Evolutionary conservation across 2,797 vertebrate species (phyloP).

Genomic region (Hirundo rustica): DNA sequence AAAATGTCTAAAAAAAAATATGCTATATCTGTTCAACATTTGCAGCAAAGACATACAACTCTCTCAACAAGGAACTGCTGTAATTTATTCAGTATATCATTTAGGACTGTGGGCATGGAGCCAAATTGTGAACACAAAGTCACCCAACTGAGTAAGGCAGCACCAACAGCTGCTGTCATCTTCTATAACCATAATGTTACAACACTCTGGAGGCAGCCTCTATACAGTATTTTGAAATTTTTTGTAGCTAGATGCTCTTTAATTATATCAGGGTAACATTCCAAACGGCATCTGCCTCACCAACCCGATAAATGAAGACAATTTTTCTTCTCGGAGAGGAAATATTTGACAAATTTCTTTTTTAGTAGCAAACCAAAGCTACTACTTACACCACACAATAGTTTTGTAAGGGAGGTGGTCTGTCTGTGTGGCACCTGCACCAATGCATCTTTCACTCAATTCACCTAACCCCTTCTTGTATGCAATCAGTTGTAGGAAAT

Average conservation of each 20-base stretch:
- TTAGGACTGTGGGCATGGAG: neutral
- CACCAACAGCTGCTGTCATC: neutral
- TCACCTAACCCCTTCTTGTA: neutral
- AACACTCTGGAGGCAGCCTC: neutral
- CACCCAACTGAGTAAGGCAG: neutral
- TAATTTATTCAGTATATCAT: neutral
- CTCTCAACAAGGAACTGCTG: neutral
- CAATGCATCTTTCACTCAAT: neutral
- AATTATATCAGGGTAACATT: neutral
- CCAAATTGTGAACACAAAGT: conserved; percentile 13
- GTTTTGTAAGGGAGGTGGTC: neutral
- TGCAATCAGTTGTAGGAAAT: neutral
- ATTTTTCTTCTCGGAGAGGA: neutral
- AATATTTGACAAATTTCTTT: neutral
- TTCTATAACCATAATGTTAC: neutral
- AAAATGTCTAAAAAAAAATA: neutral
- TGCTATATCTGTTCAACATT: neutral
- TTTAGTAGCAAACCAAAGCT: neutral
- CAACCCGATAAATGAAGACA: neutral
- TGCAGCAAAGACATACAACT: neutral
- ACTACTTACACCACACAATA: neutral
- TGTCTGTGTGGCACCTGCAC: neutral
- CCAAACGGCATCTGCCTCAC: neutral
- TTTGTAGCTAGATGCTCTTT: neutral
- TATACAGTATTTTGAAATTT: conserved; percentile 1